These are phyloP conservation scores for Bolinopsis microptera DNA, from an alignment of 37 sponge, comb jelly and placozoan species.

Conservation along the genomic window DNA sequence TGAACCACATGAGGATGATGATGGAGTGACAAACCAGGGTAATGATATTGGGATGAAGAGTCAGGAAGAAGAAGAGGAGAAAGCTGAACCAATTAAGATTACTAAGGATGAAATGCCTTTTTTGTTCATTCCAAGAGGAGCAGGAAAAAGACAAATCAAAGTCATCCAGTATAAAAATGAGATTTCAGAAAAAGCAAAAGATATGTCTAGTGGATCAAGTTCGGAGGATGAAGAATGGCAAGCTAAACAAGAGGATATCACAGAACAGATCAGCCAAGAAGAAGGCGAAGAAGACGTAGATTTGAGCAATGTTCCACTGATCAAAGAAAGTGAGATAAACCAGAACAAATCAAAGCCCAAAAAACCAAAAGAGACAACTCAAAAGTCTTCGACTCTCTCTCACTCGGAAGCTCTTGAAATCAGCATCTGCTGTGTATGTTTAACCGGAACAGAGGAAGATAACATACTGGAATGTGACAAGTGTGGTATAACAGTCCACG, in stretches of 20 bases:
- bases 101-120: conserved; percentile 1
- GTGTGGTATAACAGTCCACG: conserved; percentile 48
- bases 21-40: no score
- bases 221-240: conserved; percentile 63
- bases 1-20: not conserved
- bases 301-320: conserved; percentile 9
- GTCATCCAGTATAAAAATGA: conserved; percentile 43
- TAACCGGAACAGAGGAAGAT: conserved; percentile 6
- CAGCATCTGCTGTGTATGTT: conserved; percentile 49
- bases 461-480: conserved; percentile 31
- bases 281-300: conserved; percentile 40
- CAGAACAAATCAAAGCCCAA: not conserved
- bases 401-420: not conserved
- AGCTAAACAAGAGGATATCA: conserved; percentile 18
- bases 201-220: conserved; percentile 36
- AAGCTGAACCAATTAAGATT: not conserved
- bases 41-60: not conserved
- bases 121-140: not conserved
- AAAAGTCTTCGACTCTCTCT: not conserved
- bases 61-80: conserved; percentile 15
- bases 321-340: not conserved
- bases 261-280: conserved; percentile 8
- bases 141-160: conserved; percentile 36
- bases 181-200: conserved; percentile 33
- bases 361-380: not conserved